These are phyloP conservation scores for Netelia virgata DNA, from an alignment of 2,888 invertebrate genomes.

Conservation along the genomic window DNA sequence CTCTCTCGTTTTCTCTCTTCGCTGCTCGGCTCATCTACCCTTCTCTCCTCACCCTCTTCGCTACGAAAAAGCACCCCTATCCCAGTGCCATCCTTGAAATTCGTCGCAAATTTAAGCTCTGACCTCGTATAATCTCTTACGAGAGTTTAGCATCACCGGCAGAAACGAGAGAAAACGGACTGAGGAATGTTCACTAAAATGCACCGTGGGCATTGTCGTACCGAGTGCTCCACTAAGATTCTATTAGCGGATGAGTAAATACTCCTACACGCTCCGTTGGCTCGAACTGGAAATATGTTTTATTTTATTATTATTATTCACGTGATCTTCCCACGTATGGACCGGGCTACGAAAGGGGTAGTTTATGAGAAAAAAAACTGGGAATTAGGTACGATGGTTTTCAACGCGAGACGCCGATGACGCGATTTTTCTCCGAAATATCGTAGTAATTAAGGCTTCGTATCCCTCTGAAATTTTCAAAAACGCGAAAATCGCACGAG, in stretches of 20 bases:
- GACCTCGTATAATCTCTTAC: constrained; percentile 67
- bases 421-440: too few relatives aligned
- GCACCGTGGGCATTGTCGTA: constrained; percentile 57
- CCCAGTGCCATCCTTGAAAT: constrained; percentile 61
- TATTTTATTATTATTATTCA: constrained; percentile 17
- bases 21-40: neutral
- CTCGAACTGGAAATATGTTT: constrained; percentile 5
- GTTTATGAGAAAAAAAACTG: too few relatives aligned
- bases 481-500: too few relatives aligned
- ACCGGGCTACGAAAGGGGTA: neutral
- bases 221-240: constrained; percentile 37
- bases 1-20: neutral
- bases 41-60: neutral
- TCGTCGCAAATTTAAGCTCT: constrained; percentile 68
- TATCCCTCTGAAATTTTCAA: too few relatives aligned
- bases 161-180: constrained; percentile 30
- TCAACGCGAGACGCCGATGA: too few relatives aligned
- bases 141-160: constrained; percentile 44
- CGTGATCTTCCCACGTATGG: neutral
- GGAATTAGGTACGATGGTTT: too few relatives aligned
- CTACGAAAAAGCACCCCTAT: constrained; percentile 41
- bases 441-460: too few relatives aligned
- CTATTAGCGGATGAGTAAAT: constrained; percentile 64
- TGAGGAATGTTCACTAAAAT: constrained; percentile 54
- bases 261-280: constrained; percentile 41